phyloP scores from a whole-genome alignment of 1,140 invertebrate genomes.

The Eumaeus atala region DNA sequence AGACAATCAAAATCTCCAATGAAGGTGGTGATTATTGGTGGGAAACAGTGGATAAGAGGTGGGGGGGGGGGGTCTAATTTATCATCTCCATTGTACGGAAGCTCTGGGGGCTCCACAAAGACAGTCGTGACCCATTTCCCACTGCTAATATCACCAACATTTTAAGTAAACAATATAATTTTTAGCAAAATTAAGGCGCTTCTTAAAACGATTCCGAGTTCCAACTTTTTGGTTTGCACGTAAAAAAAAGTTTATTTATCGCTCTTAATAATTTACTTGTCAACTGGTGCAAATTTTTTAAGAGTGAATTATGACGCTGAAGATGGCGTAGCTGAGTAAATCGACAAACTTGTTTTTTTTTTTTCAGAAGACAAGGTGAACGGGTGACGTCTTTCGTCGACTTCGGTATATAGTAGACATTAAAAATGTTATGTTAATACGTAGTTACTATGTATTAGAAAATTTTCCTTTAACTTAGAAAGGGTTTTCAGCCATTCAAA shows the following conservation, averaged over 20 bases:
- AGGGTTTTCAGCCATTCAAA: too few species aligned
- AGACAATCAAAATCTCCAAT: constrained; percentile 15
- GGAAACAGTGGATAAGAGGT: constrained; percentile 28
- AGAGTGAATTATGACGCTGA: too few species aligned
- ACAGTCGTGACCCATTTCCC: constrained; percentile 34
- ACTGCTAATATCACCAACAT: constrained; percentile 21
- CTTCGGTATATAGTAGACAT: too few species aligned
- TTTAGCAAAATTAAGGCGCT: constrained; percentile 13
- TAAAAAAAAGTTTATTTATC: constrained; percentile 2
- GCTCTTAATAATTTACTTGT: constrained; percentile 1
- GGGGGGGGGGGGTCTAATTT: constrained; percentile 32
- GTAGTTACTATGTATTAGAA: too few species aligned
- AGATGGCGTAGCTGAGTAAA: too few species aligned
- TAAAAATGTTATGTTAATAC: too few species aligned
- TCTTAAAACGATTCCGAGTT: constrained; percentile 6
- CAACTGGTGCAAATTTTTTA: too few species aligned
- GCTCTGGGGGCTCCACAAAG: constrained; percentile 29
- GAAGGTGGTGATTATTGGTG: constrained; percentile 28
- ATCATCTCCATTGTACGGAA: constrained; percentile 35
- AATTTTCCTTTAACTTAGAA: too few species aligned
- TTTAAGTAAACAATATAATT: constrained; percentile 18
- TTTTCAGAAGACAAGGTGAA: too few species aligned
- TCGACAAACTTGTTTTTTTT: too few species aligned
- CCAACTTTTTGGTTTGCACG: background rate
- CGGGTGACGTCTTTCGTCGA: too few species aligned